Percentiles rank a stretch among this genome's conserved stretches.
Evolutionary conservation across 2,888 invertebrate species (phyloP).

Genomic region (Bellardia pandia): DNA sequence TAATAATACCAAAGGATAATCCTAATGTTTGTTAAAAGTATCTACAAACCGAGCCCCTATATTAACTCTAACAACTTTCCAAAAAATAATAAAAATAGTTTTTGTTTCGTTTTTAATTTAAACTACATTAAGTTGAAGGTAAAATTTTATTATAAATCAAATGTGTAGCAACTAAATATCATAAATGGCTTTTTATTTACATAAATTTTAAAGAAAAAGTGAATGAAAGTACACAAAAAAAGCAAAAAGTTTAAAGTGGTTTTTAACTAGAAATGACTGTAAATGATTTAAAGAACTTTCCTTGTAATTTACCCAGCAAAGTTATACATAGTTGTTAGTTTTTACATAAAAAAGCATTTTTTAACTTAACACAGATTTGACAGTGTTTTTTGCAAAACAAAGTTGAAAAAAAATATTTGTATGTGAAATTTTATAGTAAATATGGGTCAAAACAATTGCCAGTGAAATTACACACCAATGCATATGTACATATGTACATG

Average conservation of each 20-base stretch:
- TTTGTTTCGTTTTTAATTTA: not conserved
- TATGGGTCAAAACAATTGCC: constrained; percentile 60
- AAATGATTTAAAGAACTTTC: constrained; percentile 54
- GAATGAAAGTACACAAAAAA: not conserved
- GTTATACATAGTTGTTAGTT: not conserved
- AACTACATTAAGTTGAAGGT: constrained; percentile 30
- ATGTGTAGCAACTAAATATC: not conserved
- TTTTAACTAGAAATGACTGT: constrained; percentile 30
- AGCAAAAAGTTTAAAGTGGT: constrained; percentile 15
- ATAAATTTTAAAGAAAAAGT: too few relatives aligned
- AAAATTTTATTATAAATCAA: constrained; percentile 44
- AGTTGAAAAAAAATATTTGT: not conserved
- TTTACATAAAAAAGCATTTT: constrained; percentile 7
- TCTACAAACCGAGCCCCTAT: constrained; percentile 3
- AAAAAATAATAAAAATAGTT: not conserved
- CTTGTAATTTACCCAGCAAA: constrained; percentile 27
- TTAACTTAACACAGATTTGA: constrained; percentile 5
- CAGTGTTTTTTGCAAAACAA: not conserved
- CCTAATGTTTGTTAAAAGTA: constrained; percentile 58
- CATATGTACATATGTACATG: not conserved
- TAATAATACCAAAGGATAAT: constrained; percentile 67
- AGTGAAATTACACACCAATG: constrained; percentile 35
- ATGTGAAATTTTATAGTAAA: constrained; percentile 6
- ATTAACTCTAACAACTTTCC: not conserved
- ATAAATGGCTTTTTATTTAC: too few relatives aligned